A percentile compares a stretch with the other conserved stretches of the same genome.
Evolutionary conservation across 2,888 invertebrate genomes (phyloP).

Genomic region (Neoitamus cyanurus): DNA sequence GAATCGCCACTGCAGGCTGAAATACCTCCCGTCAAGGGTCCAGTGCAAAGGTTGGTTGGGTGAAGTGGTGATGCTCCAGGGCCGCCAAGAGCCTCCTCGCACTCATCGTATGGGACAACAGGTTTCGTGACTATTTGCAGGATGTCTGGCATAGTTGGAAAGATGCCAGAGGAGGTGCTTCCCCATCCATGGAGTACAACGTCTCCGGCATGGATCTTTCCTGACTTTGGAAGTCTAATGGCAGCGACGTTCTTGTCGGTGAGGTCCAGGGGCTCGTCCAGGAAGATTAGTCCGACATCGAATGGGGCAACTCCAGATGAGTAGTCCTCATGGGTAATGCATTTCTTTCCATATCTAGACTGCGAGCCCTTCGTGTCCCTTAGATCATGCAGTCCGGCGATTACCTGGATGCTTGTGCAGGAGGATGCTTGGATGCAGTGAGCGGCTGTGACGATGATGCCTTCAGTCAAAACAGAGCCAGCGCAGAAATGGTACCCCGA

Average conservation of each 20-base stretch:
- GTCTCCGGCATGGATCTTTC: constrained; percentile 58
- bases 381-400: constrained; percentile 66
- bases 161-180: constrained; percentile 48
- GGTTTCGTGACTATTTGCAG: constrained; percentile 60
- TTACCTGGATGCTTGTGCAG: constrained; percentile 58
- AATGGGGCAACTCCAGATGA: constrained; percentile 65
- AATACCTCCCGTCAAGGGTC: constrained; percentile 63
- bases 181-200: constrained; percentile 67
- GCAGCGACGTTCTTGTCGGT: constrained; percentile 59
- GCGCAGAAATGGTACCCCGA: constrained; percentile 60
- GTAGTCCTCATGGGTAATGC: constrained; percentile 53
- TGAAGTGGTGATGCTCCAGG: constrained; percentile 57
- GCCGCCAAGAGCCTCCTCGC: constrained; percentile 52
- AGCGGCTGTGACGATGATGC: constrained; percentile 66
- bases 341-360: constrained; percentile 55
- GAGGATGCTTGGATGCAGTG: constrained; percentile 58
- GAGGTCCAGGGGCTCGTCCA: constrained; percentile 58
- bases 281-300: constrained; percentile 69
- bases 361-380: constrained; percentile 57
- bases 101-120: constrained; percentile 57
- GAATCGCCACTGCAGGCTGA: constrained; percentile 67
- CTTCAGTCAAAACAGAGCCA: constrained; percentile 64
- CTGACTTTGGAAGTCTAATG: constrained; percentile 62
- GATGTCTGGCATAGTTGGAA: constrained; percentile 57
- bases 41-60: constrained; percentile 66